phyloP scores from a whole-genome alignment of 2,888 invertebrate genomes.

The Monopis laevigella region DNA sequence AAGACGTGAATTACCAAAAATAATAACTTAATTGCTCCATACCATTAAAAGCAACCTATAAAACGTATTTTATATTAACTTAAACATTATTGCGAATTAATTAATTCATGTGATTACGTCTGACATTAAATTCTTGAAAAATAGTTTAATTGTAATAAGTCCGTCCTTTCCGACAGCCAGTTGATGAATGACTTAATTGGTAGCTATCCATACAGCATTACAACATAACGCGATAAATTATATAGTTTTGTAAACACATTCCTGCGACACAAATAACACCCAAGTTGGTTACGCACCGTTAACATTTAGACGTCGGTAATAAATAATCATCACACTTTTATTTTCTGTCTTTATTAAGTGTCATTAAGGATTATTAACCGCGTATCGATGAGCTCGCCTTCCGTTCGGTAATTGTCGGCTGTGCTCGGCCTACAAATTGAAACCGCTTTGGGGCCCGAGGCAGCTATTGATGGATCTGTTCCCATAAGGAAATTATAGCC shows the following conservation, averaged over 20 bases:
- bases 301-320: constrained; percentile 36
- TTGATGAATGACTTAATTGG: constrained; percentile 10
- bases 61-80: no score
- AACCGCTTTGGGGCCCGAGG: constrained; percentile 58
- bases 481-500: constrained; percentile 63
- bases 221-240: constrained; percentile 3
- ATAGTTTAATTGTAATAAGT: no score
- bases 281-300: constrained; percentile 23
- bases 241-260: constrained; percentile 9
- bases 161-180: no score
- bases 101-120: no score
- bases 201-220: background rate
- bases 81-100: no score
- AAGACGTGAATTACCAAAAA: no score
- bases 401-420: constrained; percentile 59
- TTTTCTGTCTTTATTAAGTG: constrained; percentile 63
- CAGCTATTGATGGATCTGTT: constrained; percentile 63
- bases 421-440: constrained; percentile 65
- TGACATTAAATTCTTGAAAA: no score
- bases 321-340: constrained; percentile 60
- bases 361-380: constrained; percentile 66
- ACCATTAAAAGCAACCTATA: no score
- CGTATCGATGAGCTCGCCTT: constrained; percentile 61
- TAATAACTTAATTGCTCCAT: no score
- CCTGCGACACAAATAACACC: constrained; percentile 3